Conservation (phyloP, 2,113 vertebrate species). For the Rutilus rutilus region DNA sequence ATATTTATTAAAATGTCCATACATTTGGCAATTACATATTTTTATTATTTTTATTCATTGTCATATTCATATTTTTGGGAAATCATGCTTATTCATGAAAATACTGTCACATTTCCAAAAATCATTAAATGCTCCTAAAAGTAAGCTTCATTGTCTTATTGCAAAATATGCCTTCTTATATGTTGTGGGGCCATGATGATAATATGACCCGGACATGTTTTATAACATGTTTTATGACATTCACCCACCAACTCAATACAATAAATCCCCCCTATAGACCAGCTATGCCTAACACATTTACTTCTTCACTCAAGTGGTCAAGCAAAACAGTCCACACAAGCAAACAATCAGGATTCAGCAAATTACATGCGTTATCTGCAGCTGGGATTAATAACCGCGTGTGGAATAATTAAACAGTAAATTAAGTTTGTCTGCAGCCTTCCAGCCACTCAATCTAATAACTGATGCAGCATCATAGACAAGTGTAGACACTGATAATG, state of each 20-base stretch:
- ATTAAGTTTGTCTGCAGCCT: slow-evolving; percentile 4
- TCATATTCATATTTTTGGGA: not conserved
- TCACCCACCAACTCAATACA: not conserved
- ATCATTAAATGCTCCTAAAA: not conserved
- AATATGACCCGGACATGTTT: not conserved
- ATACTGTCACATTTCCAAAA: not conserved
- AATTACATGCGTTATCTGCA: slow-evolving; percentile 7
- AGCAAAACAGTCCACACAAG: not conserved
- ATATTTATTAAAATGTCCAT: too few relatives aligned
- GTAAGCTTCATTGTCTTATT: not conserved
- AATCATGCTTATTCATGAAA: not conserved
- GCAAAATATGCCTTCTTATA: not conserved
- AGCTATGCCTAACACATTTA: not conserved
- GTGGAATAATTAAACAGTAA: slow-evolving; percentile 26
- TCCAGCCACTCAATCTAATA: not conserved
- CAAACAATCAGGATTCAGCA: slow-evolving; percentile 13
- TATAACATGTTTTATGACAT: not conserved
- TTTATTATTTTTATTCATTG: not conserved
- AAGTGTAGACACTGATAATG: not conserved
- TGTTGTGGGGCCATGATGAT: not conserved
- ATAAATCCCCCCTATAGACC: not conserved
- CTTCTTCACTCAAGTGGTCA: not conserved
- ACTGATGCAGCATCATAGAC: not conserved
- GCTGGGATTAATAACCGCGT: not conserved
- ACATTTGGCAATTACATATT: not conserved